Percentiles rank a stretch among this genome's conserved stretches.
Conservation (phyloP, 2,888 invertebrate species). For the Rhagophthalmus giganteus region DNA sequence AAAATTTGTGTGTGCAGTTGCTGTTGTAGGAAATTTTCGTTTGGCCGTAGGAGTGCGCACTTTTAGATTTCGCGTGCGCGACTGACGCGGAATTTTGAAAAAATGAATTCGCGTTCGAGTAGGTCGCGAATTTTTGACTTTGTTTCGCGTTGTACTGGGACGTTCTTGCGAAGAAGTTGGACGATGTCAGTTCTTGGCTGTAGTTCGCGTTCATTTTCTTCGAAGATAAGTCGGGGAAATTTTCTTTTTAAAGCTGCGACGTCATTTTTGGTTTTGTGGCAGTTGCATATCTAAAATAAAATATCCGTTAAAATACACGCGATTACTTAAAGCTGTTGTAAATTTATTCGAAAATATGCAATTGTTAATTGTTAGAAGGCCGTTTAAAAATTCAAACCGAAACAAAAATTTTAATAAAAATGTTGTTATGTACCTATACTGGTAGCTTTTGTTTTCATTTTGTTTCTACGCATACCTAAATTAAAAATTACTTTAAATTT, state of each 20-base stretch:
- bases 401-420: not conserved
- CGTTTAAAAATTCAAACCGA: not conserved
- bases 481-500: too few species aligned
- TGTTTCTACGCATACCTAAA: too few species aligned
- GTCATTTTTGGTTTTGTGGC: too few species aligned
- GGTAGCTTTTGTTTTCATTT: too few species aligned
- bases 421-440: too few species aligned
- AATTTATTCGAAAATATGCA: too few species aligned
- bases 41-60: not conserved
- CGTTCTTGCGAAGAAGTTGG: not conserved
- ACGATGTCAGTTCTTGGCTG: not conserved
- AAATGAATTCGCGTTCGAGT: not conserved
- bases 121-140: constrained; percentile 2
- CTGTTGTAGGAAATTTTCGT: not conserved
- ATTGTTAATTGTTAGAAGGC: too few species aligned
- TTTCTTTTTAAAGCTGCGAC: too few species aligned
- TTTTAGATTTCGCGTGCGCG: not conserved
- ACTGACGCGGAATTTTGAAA: not conserved
- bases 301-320: too few species aligned
- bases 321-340: too few species aligned
- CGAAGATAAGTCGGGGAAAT: too few species aligned
- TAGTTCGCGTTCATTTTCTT: not conserved
- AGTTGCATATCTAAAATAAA: too few species aligned
- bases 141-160: constrained; percentile 2
- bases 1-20: constrained; percentile 10